phyloP scores from a whole-genome alignment of 1,140 invertebrate species.

The Bombus waltoni region DNA sequence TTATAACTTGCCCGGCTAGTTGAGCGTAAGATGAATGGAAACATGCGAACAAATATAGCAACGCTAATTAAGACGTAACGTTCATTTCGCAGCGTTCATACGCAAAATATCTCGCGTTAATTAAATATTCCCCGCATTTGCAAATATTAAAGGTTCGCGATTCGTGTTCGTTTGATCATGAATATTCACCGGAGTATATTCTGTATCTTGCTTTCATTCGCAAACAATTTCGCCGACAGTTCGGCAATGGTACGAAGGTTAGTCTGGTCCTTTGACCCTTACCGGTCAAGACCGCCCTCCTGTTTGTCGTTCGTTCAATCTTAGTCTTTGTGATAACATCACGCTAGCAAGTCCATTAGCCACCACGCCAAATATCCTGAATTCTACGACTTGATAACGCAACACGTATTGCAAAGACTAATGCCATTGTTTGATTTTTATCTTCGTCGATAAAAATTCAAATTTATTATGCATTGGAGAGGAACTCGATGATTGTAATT shows the following conservation, averaged over 20 bases:
- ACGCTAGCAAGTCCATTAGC: constrained; percentile 31
- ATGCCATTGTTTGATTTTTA: no score
- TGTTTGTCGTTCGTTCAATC: constrained; percentile 40
- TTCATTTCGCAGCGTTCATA: not conserved
- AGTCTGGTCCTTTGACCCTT: constrained; percentile 32
- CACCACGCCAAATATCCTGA: not conserved
- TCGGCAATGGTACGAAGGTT: not conserved
- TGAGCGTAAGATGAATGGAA: not conserved
- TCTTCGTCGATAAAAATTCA: not conserved
- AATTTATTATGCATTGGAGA: not conserved
- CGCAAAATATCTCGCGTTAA: not conserved
- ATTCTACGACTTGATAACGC: constrained; percentile 24
- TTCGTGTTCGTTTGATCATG: constrained; percentile 16
- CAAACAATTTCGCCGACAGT: constrained; percentile 19
- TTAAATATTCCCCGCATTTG: constrained; percentile 12
- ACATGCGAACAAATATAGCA: not conserved
- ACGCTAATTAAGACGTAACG: constrained; percentile 10
- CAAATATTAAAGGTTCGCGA: not conserved
- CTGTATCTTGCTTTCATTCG: not conserved
- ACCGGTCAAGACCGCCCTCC: constrained; percentile 28
- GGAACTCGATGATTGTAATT: not conserved
- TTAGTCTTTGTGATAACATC: constrained; percentile 43
- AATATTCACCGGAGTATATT: not conserved
- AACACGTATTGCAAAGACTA: not conserved
- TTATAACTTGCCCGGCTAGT: not conserved